phyloP scores from a whole-genome alignment of 1,140 invertebrate species.

The Scaptomyza graminum region DNA sequence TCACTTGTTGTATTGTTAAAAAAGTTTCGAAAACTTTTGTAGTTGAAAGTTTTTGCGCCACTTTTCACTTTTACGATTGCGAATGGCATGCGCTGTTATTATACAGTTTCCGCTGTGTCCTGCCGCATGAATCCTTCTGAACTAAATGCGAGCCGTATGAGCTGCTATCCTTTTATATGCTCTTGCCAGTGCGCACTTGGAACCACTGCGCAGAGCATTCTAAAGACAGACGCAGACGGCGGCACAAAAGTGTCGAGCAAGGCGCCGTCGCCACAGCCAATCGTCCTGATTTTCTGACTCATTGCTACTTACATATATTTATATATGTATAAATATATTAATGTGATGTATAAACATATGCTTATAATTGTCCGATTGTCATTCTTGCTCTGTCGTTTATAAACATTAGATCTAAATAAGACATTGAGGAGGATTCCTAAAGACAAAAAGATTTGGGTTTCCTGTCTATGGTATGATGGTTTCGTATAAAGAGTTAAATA shows the following conservation, averaged over 20 bases:
- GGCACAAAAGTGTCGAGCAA: conserved; percentile 61
- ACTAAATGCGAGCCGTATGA: conserved; percentile 57
- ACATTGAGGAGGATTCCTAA: no score
- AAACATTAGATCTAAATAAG: neutral
- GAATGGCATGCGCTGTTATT: no score
- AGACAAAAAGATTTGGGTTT: neutral
- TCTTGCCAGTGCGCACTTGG: conserved; percentile 57
- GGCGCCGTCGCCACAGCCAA: conserved; percentile 71
- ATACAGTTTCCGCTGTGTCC: conserved; percentile 47
- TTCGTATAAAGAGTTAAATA: neutral
- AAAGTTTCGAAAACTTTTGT: no score
- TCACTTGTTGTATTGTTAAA: conserved; percentile 2
- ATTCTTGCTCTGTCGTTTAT: no score
- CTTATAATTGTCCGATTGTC: neutral
- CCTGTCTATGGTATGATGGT: neutral
- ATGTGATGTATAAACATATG: neutral
- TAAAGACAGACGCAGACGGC: conserved; percentile 55
- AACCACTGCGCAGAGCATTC: conserved; percentile 66
- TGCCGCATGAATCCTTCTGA: conserved; percentile 63
- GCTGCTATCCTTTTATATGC: conserved; percentile 68
- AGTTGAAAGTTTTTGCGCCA: neutral
- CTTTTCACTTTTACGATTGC: conserved; percentile 3
- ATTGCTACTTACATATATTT: conserved; percentile 37
- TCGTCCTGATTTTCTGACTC: conserved; percentile 66
- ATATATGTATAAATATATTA: neutral